Base-by-base conservation (phyloP, 2,797 vertebrate genomes). In the Rhinoraja longicauda region DNA sequence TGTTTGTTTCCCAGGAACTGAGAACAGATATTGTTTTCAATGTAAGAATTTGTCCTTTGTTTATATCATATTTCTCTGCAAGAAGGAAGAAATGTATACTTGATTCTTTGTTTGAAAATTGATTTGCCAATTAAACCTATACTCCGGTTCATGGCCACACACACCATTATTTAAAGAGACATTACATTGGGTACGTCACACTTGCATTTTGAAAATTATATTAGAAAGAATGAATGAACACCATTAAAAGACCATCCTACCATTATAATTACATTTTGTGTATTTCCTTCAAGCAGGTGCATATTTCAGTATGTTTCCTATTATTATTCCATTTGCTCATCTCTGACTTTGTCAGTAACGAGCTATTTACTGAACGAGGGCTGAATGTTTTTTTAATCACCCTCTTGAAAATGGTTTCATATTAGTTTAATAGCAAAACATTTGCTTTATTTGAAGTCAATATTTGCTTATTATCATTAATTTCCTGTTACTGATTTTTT, bases 211-310 rank as follows among this genome's bases (percentile, higher is more conserved):
- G 32, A 36, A 88, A 88, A 88, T 88, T 84, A 73, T 57, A 92
- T 53, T 92, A 5, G 39, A 53, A n/a, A 45, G 67, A 91, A 29
- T 92, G 45, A 92, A 73, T 75, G 70, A 53, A 39, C 39, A 53
- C 26, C 90, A 75, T 92, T 72, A 92, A 75, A 92, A 92, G 24
- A 19, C 90, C 53, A 92, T 92, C 90, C 72, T 12, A n/a, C 29
- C 29, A 72, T 73, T 92, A n/a, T 92, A 92, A 75, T 75, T 45
- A 75, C 26, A 29, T 92, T 75, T 75, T 75, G 24, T 29, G 64
- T 53, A 73, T 75, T 75, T 75, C 70, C 39, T 91, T 92, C 70
- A 75, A 92, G 13, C 67, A 45, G 36, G 45, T 92, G 70, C 7
- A 90, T 72, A 53, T 57, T 92, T 75, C 67, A 75, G 75, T 75